Conservation (phyloP, 2,113 vertebrate genomes). For the Myotis yumanensis region DNA sequence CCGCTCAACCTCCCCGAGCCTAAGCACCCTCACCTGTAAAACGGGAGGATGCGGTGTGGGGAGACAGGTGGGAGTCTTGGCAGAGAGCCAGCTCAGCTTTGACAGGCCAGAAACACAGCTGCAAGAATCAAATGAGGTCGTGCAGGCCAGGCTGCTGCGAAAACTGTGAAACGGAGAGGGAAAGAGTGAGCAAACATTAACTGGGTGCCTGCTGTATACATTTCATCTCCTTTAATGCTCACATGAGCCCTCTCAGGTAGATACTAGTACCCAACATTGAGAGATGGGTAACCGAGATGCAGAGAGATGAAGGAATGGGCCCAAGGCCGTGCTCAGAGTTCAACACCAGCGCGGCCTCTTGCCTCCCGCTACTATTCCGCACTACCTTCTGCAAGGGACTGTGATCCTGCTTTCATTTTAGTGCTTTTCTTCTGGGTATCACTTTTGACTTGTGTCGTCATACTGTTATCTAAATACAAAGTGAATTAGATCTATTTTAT, state of each 20-base stretch:
- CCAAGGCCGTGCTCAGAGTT: not conserved
- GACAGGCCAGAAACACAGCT: too few species aligned
- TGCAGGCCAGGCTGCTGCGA: not conserved
- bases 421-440: not conserved
- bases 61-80: not conserved
- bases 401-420: rapidly evolving
- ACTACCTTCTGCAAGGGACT: not conserved
- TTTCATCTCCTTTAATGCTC: not conserved
- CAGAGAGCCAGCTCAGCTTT: not conserved
- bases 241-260: too few species aligned
- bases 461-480: not conserved
- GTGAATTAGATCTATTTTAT: not conserved
- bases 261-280: not conserved
- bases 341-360: not conserved
- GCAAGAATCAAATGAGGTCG: not conserved
- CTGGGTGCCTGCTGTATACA: not conserved
- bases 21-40: not conserved
- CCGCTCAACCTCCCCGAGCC: not conserved
- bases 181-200: not conserved
- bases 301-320: too few species aligned
- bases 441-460: not conserved
- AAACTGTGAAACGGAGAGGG: not conserved
- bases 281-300: not conserved
- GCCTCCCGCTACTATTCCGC: not conserved
- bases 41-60: not conserved